Evolutionary conservation across 2,888 invertebrate genomes (phyloP), one percentile per base, ranked within the genome.

Genomic region (Plebejus anna): DNA sequence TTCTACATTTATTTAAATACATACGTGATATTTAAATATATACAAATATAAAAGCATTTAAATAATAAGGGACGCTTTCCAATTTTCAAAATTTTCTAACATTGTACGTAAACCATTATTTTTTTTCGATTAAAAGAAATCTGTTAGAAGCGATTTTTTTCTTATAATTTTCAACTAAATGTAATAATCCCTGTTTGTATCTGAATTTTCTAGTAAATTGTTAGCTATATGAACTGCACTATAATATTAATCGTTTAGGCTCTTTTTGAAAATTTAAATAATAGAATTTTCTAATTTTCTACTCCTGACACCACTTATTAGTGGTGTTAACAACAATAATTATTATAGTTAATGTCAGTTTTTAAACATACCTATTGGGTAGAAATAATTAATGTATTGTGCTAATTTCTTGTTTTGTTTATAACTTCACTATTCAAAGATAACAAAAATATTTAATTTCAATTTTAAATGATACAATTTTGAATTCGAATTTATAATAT

Each of bases 1-100:
- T 71, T n/a, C 73, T 73, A 73, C 73, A 72, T 51, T 47, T 72
- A 72, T 73, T 51, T 47, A 28, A 66, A 36, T 66, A 66, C 32
- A 66, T 66, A 66, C 13, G 32, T 36, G 32, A 66, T 66, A 66
- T 32, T 66, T 32, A 28, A 36, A 13, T 66, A 66, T 66, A 66
- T 66, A 66, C 66, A 66, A 32, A 66, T 32, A 66, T 32, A 66
- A 32, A 66, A 36, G 32, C 66, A 36, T 66, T 11, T 32, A 66
- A 32, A 66, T 13, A 32, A 13, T 13, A 16, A 5, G 16, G 32
- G 66, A 66, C 66, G 32, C 66, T 66, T 32, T 66, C 13, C 11
- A 66, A 36, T 32, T 66, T 66, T 32, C 13, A 66, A 32, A 2
- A 16, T 66, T 66, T 16, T 66, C 66, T 66, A 66, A 66, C 32